phyloP scores from a whole-genome alignment of 1,140 invertebrate genomes.

The Trichonephila inaurata region DNA sequence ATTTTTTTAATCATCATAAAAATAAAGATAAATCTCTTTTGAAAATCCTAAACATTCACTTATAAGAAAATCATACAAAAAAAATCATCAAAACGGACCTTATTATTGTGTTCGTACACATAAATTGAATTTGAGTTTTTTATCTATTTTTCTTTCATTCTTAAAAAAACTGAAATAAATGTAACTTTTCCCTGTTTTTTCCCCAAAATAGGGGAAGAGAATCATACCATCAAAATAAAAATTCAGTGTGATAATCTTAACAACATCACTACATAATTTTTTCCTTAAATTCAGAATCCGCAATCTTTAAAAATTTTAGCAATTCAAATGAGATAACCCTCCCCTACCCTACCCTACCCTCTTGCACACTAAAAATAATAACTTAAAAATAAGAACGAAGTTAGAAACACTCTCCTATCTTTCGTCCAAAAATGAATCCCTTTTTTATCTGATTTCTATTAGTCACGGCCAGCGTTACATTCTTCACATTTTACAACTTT shows the following conservation, averaged over 20 bases:
- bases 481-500: neutral
- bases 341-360: too few species aligned
- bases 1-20: too few species aligned
- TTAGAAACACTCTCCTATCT: neutral
- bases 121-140: too few species aligned
- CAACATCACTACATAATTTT: neutral
- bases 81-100: too few species aligned
- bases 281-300: neutral
- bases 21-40: too few species aligned
- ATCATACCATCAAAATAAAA: neutral
- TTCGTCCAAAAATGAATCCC: neutral
- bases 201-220: too few species aligned
- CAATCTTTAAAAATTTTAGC: neutral
- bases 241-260: neutral
- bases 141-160: too few species aligned
- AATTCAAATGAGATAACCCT: neutral
- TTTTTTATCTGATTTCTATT: slow-evolving; percentile 34
- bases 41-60: too few species aligned
- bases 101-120: too few species aligned
- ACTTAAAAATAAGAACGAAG: neutral
- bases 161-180: too few species aligned
- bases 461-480: neutral
- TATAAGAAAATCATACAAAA: too few species aligned
- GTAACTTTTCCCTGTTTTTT: too few species aligned
- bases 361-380: neutral